Percentiles rank a stretch among this genome's conserved stretches.
phyloP scores from a whole-genome alignment of 2,113 vertebrate genomes.

The Oenanthe melanoleuca region DNA sequence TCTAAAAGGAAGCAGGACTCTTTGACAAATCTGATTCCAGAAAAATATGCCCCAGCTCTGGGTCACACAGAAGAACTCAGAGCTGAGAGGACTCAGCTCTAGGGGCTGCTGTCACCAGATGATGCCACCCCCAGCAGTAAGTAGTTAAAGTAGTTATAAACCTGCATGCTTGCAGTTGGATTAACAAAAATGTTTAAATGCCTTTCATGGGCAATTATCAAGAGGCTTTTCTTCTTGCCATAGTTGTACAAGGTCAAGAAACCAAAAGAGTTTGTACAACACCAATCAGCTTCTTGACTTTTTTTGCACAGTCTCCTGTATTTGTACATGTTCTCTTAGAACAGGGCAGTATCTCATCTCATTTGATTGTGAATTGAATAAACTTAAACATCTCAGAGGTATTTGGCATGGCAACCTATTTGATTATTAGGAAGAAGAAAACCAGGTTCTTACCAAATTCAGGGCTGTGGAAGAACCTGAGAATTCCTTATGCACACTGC shows the following conservation, averaged over 20 bases:
- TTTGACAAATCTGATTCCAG: neutral
- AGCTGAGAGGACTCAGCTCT: neutral
- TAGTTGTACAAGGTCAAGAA: neutral
- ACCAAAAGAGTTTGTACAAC: neutral
- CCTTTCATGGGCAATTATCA: neutral
- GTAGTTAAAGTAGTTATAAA: rapidly evolving
- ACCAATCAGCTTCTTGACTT: neutral
- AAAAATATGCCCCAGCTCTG: neutral
- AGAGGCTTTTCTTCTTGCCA: neutral
- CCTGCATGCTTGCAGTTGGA: neutral
- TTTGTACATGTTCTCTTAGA: neutral
- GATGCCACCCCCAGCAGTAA: neutral
- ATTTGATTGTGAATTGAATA: neutral
- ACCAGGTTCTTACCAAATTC: neutral
- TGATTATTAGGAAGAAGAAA: neutral
- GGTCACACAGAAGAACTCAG: neutral
- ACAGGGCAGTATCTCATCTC: neutral
- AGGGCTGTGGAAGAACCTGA: neutral
- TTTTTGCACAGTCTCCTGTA: neutral
- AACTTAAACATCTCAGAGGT: neutral
- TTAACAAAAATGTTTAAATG: neutral
- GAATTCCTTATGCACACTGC: neutral
- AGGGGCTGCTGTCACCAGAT: neutral
- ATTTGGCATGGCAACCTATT: neutral
- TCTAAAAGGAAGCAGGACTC: neutral